phyloP scores from a whole-genome alignment of 2,113 vertebrate genomes.

The Bos indicus region DNA sequence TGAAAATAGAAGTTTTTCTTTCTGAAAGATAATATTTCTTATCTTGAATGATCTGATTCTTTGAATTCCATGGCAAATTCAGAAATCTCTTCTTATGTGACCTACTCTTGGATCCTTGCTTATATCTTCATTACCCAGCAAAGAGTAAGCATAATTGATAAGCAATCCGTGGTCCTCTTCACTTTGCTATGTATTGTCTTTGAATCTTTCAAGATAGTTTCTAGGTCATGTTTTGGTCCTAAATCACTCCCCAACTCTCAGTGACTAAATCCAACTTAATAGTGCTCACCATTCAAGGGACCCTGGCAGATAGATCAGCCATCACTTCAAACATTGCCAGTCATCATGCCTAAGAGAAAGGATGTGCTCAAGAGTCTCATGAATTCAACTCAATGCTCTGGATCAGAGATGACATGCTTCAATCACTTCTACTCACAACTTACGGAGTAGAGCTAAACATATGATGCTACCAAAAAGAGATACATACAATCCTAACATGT shows the following conservation, averaged over 20 bases:
- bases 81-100: neutral
- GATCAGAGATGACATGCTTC: neutral
- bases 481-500: neutral
- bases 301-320: neutral
- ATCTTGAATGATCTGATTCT: neutral
- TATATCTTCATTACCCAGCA: neutral
- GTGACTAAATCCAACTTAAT: neutral
- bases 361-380: neutral
- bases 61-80: neutral
- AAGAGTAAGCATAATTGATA: neutral
- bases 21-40: neutral
- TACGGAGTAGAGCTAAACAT: neutral
- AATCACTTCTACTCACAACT: neutral
- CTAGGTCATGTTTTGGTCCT: neutral
- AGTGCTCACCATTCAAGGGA: neutral
- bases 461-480: neutral
- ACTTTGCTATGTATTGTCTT: neutral
- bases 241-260: neutral
- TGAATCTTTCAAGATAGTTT: neutral
- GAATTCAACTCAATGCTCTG: neutral
- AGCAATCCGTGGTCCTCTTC: neutral
- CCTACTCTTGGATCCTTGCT: neutral
- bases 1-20: neutral
- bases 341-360: neutral
- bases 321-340: neutral